These are phyloP conservation scores for Creontiades dilutus DNA, from an alignment of 2,888 invertebrate genomes.

Conservation along the genomic window DNA sequence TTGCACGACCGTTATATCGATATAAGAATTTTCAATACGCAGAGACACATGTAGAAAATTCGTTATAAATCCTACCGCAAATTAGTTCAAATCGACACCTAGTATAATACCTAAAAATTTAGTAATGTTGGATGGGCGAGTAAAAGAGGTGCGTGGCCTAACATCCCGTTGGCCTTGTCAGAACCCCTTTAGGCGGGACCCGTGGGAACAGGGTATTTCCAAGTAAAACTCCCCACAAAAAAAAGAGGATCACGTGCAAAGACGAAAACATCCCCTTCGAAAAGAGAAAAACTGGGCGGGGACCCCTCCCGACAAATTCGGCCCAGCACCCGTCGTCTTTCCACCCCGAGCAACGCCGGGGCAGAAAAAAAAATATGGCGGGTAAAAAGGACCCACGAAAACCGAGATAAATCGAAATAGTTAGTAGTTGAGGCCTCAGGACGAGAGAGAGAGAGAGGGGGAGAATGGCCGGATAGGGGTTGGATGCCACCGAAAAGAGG, in stretches of 20 bases:
- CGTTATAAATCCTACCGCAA: too few species aligned
- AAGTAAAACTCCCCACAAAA: background rate
- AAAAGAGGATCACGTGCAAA: constrained; percentile 21
- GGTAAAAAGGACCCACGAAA: constrained; percentile 44
- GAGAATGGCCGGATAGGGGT: constrained; percentile 56
- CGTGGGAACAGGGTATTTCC: background rate
- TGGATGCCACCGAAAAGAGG: constrained; percentile 10
- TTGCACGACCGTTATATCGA: too few species aligned
- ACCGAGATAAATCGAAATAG: constrained; percentile 62
- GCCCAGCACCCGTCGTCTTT: background rate
- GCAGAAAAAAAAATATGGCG: constrained; percentile 52
- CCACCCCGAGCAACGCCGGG: constrained; percentile 24
- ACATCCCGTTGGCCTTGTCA: background rate
- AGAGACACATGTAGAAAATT: too few species aligned
- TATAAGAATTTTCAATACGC: too few species aligned
- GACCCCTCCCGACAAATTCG: background rate
- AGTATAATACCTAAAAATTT: too few species aligned
- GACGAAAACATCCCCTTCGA: constrained; percentile 10
- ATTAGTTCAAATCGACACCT: too few species aligned
- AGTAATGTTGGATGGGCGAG: too few species aligned
- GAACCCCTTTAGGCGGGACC: background rate
- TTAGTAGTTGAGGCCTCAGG: constrained; percentile 1
- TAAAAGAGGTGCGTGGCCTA: too few species aligned
- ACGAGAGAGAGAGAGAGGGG: constrained; percentile 10
- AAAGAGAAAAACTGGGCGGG: background rate